These are phyloP conservation scores for Callimorpha dominula DNA, from an alignment of 2,888 invertebrate genomes.

Conservation along the genomic window DNA sequence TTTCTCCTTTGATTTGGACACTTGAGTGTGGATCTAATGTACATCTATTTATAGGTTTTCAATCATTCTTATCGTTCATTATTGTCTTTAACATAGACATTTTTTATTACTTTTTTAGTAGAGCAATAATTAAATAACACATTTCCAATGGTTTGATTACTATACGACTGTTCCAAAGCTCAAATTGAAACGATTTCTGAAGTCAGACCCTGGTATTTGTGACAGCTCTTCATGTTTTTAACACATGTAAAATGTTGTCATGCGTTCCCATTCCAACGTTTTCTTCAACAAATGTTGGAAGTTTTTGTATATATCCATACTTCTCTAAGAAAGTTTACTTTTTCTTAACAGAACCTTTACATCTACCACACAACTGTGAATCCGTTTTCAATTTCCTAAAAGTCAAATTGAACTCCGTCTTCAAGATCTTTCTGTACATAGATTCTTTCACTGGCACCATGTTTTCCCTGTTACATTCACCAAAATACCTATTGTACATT, in stretches of 20 bases:
- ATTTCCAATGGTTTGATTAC: neutral
- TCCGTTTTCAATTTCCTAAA: slow-evolving; percentile 72
- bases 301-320: neutral
- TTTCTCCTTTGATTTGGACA: too few species aligned
- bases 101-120: too few species aligned
- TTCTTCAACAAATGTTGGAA: neutral
- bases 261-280: neutral
- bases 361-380: slow-evolving; percentile 71
- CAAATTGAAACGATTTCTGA: too few species aligned
- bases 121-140: neutral
- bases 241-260: neutral
- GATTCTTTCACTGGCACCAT: slow-evolving; percentile 73
- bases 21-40: too few species aligned
- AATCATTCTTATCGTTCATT: too few species aligned
- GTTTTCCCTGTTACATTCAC: slow-evolving; percentile 67
- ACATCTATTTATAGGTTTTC: too few species aligned
- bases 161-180: neutral
- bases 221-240: neutral
- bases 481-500: slow-evolving; percentile 76
- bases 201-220: neutral
- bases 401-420: slow-evolving; percentile 76
- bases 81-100: too few species aligned
- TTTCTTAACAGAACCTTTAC: slow-evolving; percentile 75
- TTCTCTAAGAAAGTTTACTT: slow-evolving; percentile 51
- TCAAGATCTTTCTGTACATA: slow-evolving; percentile 82